A percentile compares a stretch with the other conserved stretches of the same genome.
phyloP scores from a whole-genome alignment of 2,888 invertebrate genomes.

The Campoplex nolae region DNA sequence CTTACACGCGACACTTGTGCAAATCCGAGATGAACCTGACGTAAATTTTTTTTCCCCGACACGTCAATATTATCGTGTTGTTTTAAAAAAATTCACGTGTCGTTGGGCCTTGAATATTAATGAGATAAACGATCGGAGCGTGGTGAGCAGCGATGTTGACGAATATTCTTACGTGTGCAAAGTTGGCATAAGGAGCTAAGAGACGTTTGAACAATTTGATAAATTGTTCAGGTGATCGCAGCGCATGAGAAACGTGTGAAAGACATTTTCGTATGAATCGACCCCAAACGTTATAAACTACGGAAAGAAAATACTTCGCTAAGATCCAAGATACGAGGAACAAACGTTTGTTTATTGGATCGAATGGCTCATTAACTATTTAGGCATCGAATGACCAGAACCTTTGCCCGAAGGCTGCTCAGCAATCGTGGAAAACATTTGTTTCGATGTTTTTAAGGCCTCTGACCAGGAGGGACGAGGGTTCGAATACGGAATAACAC shows the following conservation, averaged over 20 bases:
- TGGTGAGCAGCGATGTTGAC: not conserved
- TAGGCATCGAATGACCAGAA: not conserved
- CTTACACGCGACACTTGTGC: no score
- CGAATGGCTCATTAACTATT: not conserved
- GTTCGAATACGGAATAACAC: not conserved
- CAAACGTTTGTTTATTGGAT: not conserved
- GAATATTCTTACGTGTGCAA: not conserved
- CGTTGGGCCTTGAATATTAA: no score
- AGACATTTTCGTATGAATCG: not conserved
- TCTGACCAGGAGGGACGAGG: not conserved
- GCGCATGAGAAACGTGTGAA: not conserved
- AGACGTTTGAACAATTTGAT: no score
- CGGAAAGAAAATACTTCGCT: not conserved
- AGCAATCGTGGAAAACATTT: not conserved
- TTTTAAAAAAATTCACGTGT: no score
- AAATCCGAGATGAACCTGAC: no score
- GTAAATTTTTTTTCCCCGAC: no score
- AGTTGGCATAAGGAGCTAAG: not conserved
- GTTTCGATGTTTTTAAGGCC: not conserved
- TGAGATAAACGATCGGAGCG: no score
- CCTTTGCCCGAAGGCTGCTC: no score
- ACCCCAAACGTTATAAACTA: not conserved
- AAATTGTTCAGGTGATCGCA: no score
- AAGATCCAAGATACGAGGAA: not conserved
- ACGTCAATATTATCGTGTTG: no score